These are phyloP conservation scores for Nannoperca australis DNA, from an alignment of 2,797 vertebrate species.

Conservation along the genomic window DNA sequence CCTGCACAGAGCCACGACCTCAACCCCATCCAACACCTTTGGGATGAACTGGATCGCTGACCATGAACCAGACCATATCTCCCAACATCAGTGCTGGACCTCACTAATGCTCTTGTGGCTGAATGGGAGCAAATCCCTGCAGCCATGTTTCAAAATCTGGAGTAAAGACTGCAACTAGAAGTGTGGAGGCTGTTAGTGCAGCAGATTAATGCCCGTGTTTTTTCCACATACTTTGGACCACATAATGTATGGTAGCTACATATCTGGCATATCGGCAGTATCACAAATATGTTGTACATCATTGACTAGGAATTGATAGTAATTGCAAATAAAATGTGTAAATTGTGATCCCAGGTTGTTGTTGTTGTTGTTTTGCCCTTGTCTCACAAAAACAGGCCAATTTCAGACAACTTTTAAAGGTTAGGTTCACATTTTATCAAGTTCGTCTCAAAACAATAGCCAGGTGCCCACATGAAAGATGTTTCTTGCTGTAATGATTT, in stretches of 20 bases:
- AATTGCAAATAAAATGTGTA: conserved; percentile 22
- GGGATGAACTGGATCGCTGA: neutral
- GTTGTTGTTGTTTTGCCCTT: neutral
- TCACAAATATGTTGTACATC: neutral
- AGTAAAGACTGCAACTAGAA: neutral
- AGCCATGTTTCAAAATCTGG: neutral
- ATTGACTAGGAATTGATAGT: neutral
- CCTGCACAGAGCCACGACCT: neutral
- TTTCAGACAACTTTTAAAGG: neutral
- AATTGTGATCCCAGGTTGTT: neutral
- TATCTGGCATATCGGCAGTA: neutral
- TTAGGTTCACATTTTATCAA: neutral
- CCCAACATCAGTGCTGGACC: neutral
- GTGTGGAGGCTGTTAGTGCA: neutral
- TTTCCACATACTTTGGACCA: neutral
- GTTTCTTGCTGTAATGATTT: neutral
- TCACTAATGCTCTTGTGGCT: neutral
- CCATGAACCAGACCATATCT: neutral
- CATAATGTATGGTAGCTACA: neutral
- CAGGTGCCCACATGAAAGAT: neutral
- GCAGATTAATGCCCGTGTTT: neutral
- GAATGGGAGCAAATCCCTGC: neutral
- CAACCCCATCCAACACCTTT: neutral
- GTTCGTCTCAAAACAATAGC: neutral
- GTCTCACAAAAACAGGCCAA: neutral